Percentiles rank a stretch among this genome's conserved stretches.
Conservation (phyloP, 2,888 invertebrate species). For the Zhuqinia jingwanae region DNA sequence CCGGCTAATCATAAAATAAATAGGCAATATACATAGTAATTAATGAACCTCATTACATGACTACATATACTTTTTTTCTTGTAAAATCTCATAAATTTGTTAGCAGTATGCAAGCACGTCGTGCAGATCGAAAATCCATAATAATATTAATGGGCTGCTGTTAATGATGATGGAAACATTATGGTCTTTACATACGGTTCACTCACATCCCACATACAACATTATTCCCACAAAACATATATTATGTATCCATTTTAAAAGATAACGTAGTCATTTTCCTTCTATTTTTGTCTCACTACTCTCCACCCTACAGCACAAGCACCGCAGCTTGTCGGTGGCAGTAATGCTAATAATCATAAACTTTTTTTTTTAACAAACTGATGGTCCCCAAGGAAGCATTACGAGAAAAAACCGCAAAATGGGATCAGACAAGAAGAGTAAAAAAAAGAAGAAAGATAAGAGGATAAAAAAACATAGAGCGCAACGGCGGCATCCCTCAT, state of each 20-base stretch:
- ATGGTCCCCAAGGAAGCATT: constrained; percentile 67
- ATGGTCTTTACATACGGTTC: constrained; percentile 14
- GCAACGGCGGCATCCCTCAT: constrained; percentile 21
- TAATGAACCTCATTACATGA: not conserved
- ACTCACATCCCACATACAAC: too few species aligned
- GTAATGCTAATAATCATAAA: constrained; percentile 46
- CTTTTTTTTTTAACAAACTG: constrained; percentile 63
- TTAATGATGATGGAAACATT: constrained; percentile 40
- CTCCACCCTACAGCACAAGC: constrained; percentile 15
- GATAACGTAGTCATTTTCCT: too few species aligned
- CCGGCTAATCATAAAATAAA: too few species aligned
- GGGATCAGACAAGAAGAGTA: constrained; percentile 28
- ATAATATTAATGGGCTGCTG: too few species aligned
- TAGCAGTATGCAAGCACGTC: too few species aligned
- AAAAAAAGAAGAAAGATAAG: not conserved
- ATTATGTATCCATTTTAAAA: constrained; percentile 6
- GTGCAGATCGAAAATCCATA: too few species aligned
- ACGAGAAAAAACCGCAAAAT: constrained; percentile 62
- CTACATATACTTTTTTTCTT: too few species aligned
- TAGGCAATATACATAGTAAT: not conserved
- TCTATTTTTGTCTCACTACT: constrained; percentile 5
- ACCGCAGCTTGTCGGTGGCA: not conserved
- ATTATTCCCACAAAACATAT: too few species aligned
- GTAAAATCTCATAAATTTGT: too few species aligned
- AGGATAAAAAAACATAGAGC: not conserved